Percentiles rank a stretch among this genome's conserved stretches.
Conservation (phyloP, 2,797 vertebrate species). For the Eulemur coronatus region DNA sequence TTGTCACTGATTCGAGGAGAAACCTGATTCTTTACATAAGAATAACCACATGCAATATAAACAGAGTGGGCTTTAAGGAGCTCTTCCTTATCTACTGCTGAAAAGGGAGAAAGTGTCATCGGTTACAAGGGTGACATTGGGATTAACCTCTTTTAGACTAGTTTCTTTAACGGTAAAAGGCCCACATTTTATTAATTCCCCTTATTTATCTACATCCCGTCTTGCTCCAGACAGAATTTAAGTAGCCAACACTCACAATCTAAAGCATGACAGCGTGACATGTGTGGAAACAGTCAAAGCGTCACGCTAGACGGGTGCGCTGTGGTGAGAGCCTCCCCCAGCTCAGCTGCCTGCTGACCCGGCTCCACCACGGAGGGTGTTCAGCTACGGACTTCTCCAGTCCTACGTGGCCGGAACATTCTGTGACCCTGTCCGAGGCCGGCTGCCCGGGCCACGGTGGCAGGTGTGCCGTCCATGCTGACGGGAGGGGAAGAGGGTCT, state of each 20-base stretch:
- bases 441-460: neutral
- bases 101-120: too few relatives aligned
- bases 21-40: neutral
- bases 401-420: neutral
- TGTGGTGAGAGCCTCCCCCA: neutral
- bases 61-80: neutral
- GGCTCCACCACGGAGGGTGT: neutral
- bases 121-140: neutral
- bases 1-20: neutral
- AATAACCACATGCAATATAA: neutral
- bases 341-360: neutral
- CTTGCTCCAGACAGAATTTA: neutral
- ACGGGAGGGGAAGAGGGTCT: neutral
- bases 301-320: neutral
- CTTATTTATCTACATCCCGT: too few relatives aligned
- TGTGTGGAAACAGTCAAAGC: neutral
- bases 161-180: neutral
- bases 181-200: neutral
- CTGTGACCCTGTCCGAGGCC: neutral
- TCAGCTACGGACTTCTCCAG: neutral
- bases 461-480: accelerated
- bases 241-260: neutral
- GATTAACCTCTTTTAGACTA: neutral
- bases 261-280: neutral
- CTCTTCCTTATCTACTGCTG: neutral